Evolutionary conservation across 2,888 invertebrate species (phyloP), one percentile per base, ranked within the genome.

Genomic region (Malthinus flaveolus): DNA sequence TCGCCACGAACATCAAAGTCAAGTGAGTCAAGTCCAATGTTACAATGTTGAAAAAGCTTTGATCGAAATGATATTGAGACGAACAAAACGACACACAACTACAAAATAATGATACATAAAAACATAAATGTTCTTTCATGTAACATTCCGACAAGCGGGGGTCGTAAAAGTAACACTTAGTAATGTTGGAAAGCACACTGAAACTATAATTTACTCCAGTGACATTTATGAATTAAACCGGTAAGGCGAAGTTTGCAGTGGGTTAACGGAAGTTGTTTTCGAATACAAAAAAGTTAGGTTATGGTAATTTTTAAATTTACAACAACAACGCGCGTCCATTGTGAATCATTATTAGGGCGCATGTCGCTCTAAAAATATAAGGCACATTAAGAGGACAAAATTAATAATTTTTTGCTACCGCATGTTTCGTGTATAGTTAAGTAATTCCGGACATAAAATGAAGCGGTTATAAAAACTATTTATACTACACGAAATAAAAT

Each of bases 201-300:
- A 73, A 75, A 74, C 75, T 62, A 76, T 75, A 75, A 74, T 69
- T 76, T 74, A 66, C 60, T 50, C 58, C 66, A 68, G 71, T 72
- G 76, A 76, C 76, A 70, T 76, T 76, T 75, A 75, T 75, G 74
- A 72, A 75, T 75, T 68, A 71, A 65, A 66, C 64, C 62, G 65
- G 49, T 56, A 61, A 61, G 58, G 60, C 58, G 31, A 59, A 56
- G 59, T 59, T 50, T 55, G 53, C 53, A 39, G 44, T 23, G 2
- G 5, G 3, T 55, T 10, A 52, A 53, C 49, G 48, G 37, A 49
- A 53, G 49, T 34, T 35, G 42, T n/a, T 10, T 32, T 11, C 7
- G 12, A 9, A 13, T 12, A 47, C 23, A n/a, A n/a, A 23, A 12
- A 42, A n/a, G 39, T 42, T 15, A 42, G n/a, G 10, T 15, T 42